phyloP scores from a whole-genome alignment of 2,113 vertebrate genomes.

The Eclectus roratus region DNA sequence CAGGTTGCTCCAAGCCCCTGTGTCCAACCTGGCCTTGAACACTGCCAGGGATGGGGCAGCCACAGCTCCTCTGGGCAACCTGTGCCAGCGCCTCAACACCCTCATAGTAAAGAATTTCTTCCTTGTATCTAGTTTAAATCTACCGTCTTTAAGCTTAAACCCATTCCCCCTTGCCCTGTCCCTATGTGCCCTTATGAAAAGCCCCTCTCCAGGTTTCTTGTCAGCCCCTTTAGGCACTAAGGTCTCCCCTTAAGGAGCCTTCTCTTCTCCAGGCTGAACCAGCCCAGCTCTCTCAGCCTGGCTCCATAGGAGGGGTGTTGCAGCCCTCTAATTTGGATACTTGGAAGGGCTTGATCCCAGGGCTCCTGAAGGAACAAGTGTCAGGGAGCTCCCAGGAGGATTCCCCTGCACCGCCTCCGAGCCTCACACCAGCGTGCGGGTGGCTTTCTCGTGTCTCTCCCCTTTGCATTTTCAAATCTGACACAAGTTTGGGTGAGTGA shows the following conservation, averaged over 20 bases:
- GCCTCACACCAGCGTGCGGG: rapidly evolving
- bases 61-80: neutral
- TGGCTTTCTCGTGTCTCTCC: neutral
- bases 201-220: neutral
- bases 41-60: neutral
- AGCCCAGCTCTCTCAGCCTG: neutral
- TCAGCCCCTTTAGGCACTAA: neutral
- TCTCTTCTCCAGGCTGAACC: neutral
- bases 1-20: neutral
- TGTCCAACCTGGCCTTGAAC: neutral
- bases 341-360: neutral
- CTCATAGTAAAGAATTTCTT: neutral
- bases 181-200: neutral
- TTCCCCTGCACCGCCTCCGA: neutral
- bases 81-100: rapidly evolving
- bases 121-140: neutral
- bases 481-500: neutral
- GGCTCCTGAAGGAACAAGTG: neutral
- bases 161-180: neutral
- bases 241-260: neutral
- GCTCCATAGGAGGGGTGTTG: neutral
- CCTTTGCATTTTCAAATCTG: neutral
- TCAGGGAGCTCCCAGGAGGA: neutral
- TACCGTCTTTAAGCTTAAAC: neutral
- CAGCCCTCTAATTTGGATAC: neutral